A percentile compares a stretch with the other conserved stretches of the same genome.
phyloP scores from a whole-genome alignment of 2,888 invertebrate genomes.

The Caradrina kadenii region DNA sequence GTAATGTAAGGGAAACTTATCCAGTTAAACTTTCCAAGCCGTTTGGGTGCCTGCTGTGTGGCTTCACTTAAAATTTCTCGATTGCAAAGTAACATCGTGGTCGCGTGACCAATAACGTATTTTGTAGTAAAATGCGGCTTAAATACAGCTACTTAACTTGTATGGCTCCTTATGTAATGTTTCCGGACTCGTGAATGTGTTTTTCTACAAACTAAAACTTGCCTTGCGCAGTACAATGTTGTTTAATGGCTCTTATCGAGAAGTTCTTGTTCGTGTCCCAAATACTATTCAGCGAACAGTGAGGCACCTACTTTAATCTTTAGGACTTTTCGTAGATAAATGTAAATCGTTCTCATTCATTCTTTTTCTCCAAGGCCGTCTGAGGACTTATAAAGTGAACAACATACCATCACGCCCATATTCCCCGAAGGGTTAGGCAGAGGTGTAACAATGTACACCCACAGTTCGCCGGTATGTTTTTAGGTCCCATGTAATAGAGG shows the following conservation, averaged over 20 bases:
- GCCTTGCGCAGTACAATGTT: constrained; percentile 49
- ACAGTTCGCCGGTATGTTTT: no score
- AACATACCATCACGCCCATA: no score
- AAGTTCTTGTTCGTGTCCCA: constrained; percentile 69
- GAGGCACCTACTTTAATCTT: constrained; percentile 49
- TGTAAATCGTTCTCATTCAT: constrained; percentile 46
- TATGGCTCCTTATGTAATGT: constrained; percentile 54
- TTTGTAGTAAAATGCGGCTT: constrained; percentile 48
- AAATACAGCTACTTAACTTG: constrained; percentile 49
- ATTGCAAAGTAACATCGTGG: constrained; percentile 26
- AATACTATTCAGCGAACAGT: constrained; percentile 63
- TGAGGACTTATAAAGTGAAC: constrained; percentile 31
- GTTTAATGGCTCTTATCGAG: constrained; percentile 67
- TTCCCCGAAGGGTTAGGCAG: no score
- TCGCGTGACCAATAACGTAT: constrained; percentile 47
- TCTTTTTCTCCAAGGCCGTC: constrained; percentile 31
- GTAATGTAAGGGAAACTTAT: constrained; percentile 78
- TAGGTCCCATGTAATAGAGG: no score
- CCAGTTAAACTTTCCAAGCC: constrained; percentile 77
- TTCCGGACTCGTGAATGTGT: constrained; percentile 57
- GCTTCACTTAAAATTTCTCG: constrained; percentile 63
- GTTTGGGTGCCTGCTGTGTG: constrained; percentile 64
- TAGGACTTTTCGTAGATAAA: constrained; percentile 43
- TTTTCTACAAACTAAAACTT: constrained; percentile 59
- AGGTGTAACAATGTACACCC: no score